Evolutionary conservation across 2,113 vertebrate genomes (phyloP).

Genomic region (Scomber colias): DNA sequence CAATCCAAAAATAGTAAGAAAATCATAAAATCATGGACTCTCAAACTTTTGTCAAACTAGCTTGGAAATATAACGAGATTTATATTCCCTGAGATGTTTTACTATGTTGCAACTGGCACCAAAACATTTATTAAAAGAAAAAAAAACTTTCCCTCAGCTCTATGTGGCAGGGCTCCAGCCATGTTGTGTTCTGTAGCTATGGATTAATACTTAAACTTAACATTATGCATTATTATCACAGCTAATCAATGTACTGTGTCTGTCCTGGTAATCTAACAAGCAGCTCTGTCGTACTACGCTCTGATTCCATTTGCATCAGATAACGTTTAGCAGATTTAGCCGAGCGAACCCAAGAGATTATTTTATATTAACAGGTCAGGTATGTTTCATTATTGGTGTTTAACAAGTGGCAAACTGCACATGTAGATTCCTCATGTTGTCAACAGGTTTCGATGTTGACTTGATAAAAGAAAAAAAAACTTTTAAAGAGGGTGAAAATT

Average conservation of each 20-base stretch:
- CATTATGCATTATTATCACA: slow-evolving; percentile 58
- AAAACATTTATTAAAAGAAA: background rate
- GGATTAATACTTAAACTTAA: slow-evolving; percentile 54
- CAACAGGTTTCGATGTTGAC: background rate
- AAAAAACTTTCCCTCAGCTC: background rate
- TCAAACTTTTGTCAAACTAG: no score
- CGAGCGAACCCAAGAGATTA: slow-evolving; percentile 27
- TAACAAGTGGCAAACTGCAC: background rate
- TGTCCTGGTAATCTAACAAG: slow-evolving; percentile 58
- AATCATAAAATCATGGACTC: no score
- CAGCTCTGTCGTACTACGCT: slow-evolving; percentile 18
- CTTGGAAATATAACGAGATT: background rate
- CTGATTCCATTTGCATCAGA: slow-evolving; percentile 53
- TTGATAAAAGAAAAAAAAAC: background rate
- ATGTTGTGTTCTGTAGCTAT: slow-evolving; percentile 48
- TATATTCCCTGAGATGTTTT: background rate
- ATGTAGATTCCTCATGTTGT: no score
- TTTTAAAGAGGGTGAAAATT: background rate
- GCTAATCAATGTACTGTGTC: slow-evolving; percentile 56
- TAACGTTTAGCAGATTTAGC: slow-evolving; percentile 47
- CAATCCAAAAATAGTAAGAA: background rate
- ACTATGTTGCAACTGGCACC: background rate
- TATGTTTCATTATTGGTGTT: slow-evolving; percentile 28
- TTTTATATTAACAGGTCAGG: slow-evolving; percentile 42
- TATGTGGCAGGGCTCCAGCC: background rate